Evolutionary conservation across 2,888 invertebrate genomes (phyloP).

Genomic region (Troides helena): DNA sequence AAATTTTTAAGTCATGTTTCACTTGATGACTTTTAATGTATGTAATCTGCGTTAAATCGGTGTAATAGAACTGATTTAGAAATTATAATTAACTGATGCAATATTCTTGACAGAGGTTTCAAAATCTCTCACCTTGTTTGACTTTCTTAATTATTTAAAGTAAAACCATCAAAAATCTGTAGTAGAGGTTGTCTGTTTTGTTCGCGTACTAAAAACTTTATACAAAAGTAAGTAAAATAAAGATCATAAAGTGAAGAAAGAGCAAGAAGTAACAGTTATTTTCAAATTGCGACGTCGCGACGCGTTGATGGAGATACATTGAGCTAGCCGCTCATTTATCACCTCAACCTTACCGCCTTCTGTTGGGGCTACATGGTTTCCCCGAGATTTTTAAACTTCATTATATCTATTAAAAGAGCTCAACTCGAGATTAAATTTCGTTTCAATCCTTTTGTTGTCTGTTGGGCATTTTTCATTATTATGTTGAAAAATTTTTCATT

Average conservation of each 20-base stretch:
- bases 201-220: conserved; percentile 8
- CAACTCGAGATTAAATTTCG: conserved; percentile 54
- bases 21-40: too few species aligned
- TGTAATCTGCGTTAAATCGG: too few species aligned
- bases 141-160: neutral
- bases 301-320: conserved; percentile 73
- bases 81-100: too few species aligned
- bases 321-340: conserved; percentile 70
- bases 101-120: too few species aligned
- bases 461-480: conserved; percentile 28
- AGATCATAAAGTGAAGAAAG: conserved; percentile 42
- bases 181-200: neutral
- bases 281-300: conserved; percentile 61
- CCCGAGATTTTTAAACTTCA: conserved; percentile 59
- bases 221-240: conserved; percentile 35
- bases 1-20: too few species aligned
- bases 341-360: conserved; percentile 61
- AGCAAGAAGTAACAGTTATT: conserved; percentile 55
- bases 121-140: neutral
- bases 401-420: conserved; percentile 52
- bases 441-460: conserved; percentile 47
- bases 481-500: conserved; percentile 25
- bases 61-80: too few species aligned
- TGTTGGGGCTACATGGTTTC: conserved; percentile 52
- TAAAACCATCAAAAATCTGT: neutral